A percentile compares a stretch with the other conserved stretches of the same genome.
Conservation (phyloP, 1,140 invertebrate species). For the Kradibia gibbosae region DNA sequence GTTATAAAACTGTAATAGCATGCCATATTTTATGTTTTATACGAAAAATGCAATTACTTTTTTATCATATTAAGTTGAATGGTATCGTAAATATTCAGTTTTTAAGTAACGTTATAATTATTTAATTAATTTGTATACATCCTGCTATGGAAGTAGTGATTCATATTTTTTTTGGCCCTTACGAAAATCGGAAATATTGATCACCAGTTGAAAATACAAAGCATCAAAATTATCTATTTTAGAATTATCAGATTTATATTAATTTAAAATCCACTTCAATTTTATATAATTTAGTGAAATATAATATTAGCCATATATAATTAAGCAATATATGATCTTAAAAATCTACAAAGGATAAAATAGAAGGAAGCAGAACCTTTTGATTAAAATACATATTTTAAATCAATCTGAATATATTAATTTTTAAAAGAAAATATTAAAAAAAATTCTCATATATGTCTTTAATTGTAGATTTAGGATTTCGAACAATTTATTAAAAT, state of each 20-base stretch:
- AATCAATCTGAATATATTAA: background rate
- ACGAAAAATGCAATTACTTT: background rate
- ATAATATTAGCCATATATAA: background rate
- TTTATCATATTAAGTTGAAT: too few species aligned
- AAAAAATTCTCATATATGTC: background rate
- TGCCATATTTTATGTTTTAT: background rate
- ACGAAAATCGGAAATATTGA: conserved; percentile 17
- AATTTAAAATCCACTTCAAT: background rate
- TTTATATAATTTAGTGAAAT: background rate
- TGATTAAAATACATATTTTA: background rate
- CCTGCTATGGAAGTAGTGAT: conserved; percentile 22
- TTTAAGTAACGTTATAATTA: too few species aligned
- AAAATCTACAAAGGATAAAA: background rate
- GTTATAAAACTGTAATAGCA: background rate
- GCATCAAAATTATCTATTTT: background rate
- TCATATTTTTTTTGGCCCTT: conserved; percentile 4
- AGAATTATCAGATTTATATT: conserved; percentile 4
- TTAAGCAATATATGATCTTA: background rate
- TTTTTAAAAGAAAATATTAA: conserved; percentile 6
- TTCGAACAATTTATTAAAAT: too few species aligned
- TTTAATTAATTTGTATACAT: too few species aligned
- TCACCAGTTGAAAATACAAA: background rate
- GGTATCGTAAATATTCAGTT: too few species aligned
- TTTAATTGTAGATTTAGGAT: too few species aligned
- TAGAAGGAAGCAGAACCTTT: background rate